Base-by-base conservation (phyloP, 2,797 vertebrate genomes). In the Tenualosa ilisha region DNA sequence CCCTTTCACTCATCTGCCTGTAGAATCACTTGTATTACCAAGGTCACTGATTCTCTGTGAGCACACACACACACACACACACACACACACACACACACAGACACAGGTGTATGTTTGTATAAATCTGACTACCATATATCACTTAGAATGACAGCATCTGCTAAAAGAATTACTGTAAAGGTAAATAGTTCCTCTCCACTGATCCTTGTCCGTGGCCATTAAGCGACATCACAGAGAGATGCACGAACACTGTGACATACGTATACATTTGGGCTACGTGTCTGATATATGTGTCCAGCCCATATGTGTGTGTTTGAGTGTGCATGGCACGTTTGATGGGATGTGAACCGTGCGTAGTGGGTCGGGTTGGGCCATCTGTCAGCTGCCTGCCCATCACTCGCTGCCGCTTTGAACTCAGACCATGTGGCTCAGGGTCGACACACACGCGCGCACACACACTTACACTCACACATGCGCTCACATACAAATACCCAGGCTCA, bases 31-130 rank as follows among this genome's bases (percentile, higher is more conserved):
- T 22, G 59, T 24, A 63, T 22, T 6, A 63, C 59, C 59, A 63
- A 63, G 59, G 59, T 63, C 59, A 63, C 8, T 26, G 22, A 24
- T 24, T 26, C 11, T 24, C 51, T 11, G 12, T 54, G 51, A 54
- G 51, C 24, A 50, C 56, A 61, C 84, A 81, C 84, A 68, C 83
- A 79, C 68, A 65, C 75, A 61, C 75, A 82, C 15, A 72, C 72
- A 9, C 50, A 65, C 82, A 65, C 82, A 65, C 82, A 63, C 82
- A 46, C 51, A 56, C 51, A 61, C 82, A 31, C 50, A 17, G 63
- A 84, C 83, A 68, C 83, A 84, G 40, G 15, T 43, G 68, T 61
- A 50, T 9, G 12, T n/a, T 24, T 24, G 6, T n/a, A 26, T n/a
- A 65, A 0, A 61, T 12, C 13, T 17, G 59, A 6, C 17, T 61